Evolutionary conservation across 2,113 vertebrate genomes (phyloP).

Genomic region (Cettia cetti): DNA sequence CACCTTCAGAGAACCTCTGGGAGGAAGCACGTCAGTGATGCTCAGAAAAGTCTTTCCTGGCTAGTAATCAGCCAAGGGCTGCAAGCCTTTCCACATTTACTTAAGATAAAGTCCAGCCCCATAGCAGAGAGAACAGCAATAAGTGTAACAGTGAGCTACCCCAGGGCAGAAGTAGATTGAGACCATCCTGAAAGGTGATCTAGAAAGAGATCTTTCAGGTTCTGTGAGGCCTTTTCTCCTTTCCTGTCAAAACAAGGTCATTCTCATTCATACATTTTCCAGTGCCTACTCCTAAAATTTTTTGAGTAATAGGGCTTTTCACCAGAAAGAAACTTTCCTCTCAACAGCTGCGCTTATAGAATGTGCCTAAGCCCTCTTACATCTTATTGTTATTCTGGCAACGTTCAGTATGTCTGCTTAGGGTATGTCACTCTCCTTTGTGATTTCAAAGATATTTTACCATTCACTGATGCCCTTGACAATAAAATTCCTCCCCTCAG

Average conservation of each 20-base stretch:
- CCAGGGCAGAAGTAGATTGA: not conserved
- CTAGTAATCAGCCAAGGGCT: not conserved
- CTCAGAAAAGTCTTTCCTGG: not conserved
- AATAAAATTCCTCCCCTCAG: not conserved
- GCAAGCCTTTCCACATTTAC: not conserved
- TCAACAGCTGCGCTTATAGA: not conserved
- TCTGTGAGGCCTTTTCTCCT: not conserved
- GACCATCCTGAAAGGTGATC: not conserved
- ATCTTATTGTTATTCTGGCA: constrained; percentile 31
- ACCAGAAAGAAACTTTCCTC: not conserved
- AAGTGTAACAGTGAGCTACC: not conserved
- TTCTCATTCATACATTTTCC: not conserved
- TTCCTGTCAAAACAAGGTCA: not conserved
- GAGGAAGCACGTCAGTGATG: not conserved
- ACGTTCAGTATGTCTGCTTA: constrained; percentile 13
- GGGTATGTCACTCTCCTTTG: not conserved
- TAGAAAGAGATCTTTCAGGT: not conserved
- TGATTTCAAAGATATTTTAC: constrained; percentile 40
- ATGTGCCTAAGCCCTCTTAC: not conserved
- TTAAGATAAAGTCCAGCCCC: not conserved
- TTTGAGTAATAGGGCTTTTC: not conserved
- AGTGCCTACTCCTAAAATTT: not conserved
- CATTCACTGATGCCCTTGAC: constrained; percentile 18
- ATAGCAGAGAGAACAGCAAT: not conserved
- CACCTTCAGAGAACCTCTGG: not conserved